phyloP scores from a whole-genome alignment of 2,113 vertebrate genomes.

The Mesoclemmys tuberculata region DNA sequence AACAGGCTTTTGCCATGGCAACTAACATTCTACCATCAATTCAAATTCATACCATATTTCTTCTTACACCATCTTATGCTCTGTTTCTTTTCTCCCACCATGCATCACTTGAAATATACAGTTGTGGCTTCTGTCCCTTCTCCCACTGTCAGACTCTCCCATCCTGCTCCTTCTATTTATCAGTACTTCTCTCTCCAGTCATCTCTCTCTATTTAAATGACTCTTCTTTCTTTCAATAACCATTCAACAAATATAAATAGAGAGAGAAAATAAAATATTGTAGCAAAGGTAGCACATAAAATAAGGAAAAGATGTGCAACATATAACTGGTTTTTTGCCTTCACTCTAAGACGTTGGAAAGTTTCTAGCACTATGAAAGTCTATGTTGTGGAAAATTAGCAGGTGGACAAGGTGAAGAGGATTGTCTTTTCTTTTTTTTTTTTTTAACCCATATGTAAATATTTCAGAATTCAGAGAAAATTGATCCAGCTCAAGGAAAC shows the following conservation, averaged over 20 bases:
- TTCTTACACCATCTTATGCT: conserved; percentile 1
- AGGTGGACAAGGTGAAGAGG: no score
- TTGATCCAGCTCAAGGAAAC: no score
- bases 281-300: neutral
- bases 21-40: neutral
- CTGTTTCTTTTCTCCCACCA: neutral
- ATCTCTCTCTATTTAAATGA: neutral
- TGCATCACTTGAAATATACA: neutral
- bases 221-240: neutral
- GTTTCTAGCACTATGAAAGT: neutral
- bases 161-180: neutral
- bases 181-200: neutral
- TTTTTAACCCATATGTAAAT: no score
- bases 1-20: neutral
- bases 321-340: neutral
- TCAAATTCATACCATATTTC: neutral
- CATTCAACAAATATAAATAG: neutral
- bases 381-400: no score
- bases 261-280: neutral
- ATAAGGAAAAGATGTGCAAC: neutral
- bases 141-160: neutral
- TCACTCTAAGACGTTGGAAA: neutral
- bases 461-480: no score
- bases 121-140: neutral
- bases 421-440: no score